These are phyloP conservation scores for human DNA, from an alignment of 2,113 vertebrate species.

Conservation along the genomic window GRCh38 chr13:100575001-100575500, in stretches of 20 bases:
- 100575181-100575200: neutral
- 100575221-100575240: neutral
- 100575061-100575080: neutral
- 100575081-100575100: neutral
- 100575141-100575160: neutral
- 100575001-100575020: neutral
- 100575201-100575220: neutral
- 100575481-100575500: neutral
- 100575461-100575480: neutral
- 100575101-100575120: neutral
- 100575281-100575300: neutral
- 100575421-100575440: neutral
- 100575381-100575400: neutral
- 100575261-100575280: neutral
- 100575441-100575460: neutral
- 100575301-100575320: neutral
- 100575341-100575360: neutral
- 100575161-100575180: neutral
- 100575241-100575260: neutral
- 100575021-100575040: neutral
- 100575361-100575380: neutral
- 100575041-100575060: neutral
- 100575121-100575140: neutral
- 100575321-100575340: neutral
- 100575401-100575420: neutral